Evolutionary conservation across 2,113 vertebrate genomes (phyloP).

Genomic region (Perognathus longimembris): DNA sequence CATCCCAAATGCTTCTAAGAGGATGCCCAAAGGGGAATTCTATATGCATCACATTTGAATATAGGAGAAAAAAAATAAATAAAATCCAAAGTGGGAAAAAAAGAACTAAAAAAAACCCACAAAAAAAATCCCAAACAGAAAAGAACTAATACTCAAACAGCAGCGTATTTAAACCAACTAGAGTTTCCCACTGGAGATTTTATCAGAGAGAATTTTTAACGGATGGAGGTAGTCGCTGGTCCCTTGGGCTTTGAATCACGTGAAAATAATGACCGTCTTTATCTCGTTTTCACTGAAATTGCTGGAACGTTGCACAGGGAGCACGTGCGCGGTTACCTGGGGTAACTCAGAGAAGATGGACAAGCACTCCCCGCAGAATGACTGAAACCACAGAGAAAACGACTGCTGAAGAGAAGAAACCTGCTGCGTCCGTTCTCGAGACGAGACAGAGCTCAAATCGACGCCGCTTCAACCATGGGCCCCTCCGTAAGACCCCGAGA

Average conservation of each 20-base stretch:
- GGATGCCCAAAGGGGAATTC: background rate
- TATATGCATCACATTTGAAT: background rate
- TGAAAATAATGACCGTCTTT: background rate
- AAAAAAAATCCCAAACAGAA: too few relatives aligned
- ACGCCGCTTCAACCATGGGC: background rate
- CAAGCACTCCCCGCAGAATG: background rate
- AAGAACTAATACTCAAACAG: background rate
- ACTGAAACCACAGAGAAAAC: background rate
- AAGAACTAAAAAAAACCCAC: too few relatives aligned
- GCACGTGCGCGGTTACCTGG: too few relatives aligned
- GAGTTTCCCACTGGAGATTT: background rate
- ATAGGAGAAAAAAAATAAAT: background rate
- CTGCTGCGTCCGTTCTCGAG: too few relatives aligned
- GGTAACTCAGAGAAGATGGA: too few relatives aligned
- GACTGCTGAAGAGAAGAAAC: background rate
- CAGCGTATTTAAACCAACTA: too few relatives aligned
- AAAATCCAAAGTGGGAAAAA: background rate
- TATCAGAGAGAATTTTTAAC: background rate
- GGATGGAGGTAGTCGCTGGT: too few relatives aligned
- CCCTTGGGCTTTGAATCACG: background rate
- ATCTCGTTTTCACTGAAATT: too few relatives aligned
- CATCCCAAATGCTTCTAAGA: background rate
- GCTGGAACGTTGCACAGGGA: too few relatives aligned
- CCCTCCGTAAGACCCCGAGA: background rate
- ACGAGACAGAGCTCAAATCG: accelerated